phyloP scores from a whole-genome alignment of 2,888 invertebrate genomes.

The Bhutanitis thaidina region DNA sequence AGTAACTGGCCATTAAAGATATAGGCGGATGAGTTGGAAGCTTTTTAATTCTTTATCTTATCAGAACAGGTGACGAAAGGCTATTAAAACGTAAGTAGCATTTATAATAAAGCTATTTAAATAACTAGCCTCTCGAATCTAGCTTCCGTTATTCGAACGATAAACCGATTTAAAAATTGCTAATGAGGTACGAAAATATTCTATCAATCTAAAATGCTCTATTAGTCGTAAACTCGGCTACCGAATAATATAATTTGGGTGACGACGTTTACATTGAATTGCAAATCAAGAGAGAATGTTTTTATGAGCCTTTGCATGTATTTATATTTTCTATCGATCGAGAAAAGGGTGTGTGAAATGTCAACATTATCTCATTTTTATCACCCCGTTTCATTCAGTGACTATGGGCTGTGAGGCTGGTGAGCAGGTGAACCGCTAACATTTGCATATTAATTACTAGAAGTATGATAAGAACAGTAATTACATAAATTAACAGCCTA shows the following conservation, averaged over 20 bases:
- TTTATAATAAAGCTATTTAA: constrained; percentile 12
- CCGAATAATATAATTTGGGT: constrained; percentile 15
- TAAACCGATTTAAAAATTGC: constrained; percentile 2
- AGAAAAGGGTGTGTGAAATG: too few relatives aligned
- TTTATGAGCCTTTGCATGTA: neutral
- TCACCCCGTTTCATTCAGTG: too few relatives aligned
- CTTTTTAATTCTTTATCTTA: constrained; percentile 6
- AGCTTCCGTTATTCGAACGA: constrained; percentile 7
- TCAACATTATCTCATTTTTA: too few relatives aligned
- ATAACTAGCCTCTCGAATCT: constrained; percentile 1
- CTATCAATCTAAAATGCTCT: constrained; percentile 10
- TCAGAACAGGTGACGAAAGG: constrained; percentile 17
- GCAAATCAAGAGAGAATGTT: constrained; percentile 12
- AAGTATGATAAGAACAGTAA: too few relatives aligned
- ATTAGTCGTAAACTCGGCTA: constrained; percentile 14
- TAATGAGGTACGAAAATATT: constrained; percentile 11
- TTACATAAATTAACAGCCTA: too few relatives aligned
- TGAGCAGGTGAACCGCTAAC: too few relatives aligned
- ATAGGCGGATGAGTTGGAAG: neutral
- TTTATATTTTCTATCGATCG: too few relatives aligned
- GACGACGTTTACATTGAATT: constrained; percentile 14
- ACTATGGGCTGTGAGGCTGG: neutral
- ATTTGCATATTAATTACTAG: too few relatives aligned
- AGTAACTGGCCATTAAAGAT: too few relatives aligned
- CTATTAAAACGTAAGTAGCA: constrained; percentile 1